Percentiles rank a stretch among this genome's conserved stretches.
These are phyloP conservation scores for Euproctis similis DNA, from an alignment of 2,888 invertebrate species.

Conservation along the genomic window DNA sequence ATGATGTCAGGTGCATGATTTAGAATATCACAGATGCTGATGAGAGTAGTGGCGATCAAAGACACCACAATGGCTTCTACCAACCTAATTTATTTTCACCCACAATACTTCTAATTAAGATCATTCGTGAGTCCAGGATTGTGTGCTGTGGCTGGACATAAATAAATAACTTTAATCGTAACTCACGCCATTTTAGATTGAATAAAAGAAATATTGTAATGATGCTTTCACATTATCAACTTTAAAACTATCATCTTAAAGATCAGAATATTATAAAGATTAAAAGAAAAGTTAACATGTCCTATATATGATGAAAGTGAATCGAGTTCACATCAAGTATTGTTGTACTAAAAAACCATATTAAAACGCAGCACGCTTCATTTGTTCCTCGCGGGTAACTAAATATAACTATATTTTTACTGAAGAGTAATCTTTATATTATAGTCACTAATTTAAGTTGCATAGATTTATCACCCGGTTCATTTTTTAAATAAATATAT, in stretches of 20 bases:
- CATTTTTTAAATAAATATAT: too few relatives aligned
- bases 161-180: slow-evolving; percentile 70
- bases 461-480: too few relatives aligned
- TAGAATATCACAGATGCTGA: slow-evolving; percentile 41
- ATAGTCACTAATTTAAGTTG: too few relatives aligned
- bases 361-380: slow-evolving; percentile 40
- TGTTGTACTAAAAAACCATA: slow-evolving; percentile 57
- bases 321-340: slow-evolving; percentile 43
- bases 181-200: slow-evolving; percentile 56
- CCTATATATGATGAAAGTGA: slow-evolving; percentile 36
- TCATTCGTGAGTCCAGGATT: slow-evolving; percentile 63
- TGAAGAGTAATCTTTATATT: slow-evolving; percentile 22
- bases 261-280: slow-evolving; percentile 26
- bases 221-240: slow-evolving; percentile 27
- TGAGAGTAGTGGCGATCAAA: slow-evolving; percentile 22
- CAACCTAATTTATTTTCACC: slow-evolving; percentile 57
- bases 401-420: slow-evolving; percentile 30
- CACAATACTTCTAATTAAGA: slow-evolving; percentile 74
- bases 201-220: slow-evolving; percentile 26
- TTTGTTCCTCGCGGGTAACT: slow-evolving; percentile 50
- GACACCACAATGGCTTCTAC: slow-evolving; percentile 40
- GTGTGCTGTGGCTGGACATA: slow-evolving; percentile 61
- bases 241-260: slow-evolving; percentile 30
- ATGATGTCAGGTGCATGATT: slow-evolving; percentile 51
- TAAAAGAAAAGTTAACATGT: slow-evolving; percentile 14